Base-by-base conservation (phyloP, 2,797 vertebrate species). In the Sebastes dallii region DNA sequence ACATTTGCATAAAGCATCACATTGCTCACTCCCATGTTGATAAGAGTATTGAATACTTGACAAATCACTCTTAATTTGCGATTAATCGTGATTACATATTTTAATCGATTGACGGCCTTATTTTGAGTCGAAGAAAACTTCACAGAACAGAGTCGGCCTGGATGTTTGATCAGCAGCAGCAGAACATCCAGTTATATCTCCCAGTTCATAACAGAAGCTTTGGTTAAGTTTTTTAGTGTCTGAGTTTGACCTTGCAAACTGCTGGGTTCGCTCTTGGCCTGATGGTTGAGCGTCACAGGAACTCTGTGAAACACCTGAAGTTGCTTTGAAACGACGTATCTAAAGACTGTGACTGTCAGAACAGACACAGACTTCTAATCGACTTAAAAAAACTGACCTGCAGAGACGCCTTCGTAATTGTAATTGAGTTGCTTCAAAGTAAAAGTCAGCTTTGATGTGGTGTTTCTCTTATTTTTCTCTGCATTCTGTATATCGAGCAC, bases 361-460 rank as follows among this genome's bases (percentile, higher is more conserved):
- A 8, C 36, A n/a, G 11, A 27, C 32, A 6, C n/a, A 36, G 10
- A 66, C 54, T n/a, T 50, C 67, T 75, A 59, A 65, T 65, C 27
- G 10, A 10, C 36, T 22, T 16, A 8, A 58, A 36, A 3, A 42
- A 69, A 30, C 14, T 36, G 46, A 66, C 42, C 66, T 59, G 22
- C 66, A 27, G 9, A 32, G 30, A 36, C 3, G 27, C 18, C 67
- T 59, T 61, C 36, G 50, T 68, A 42, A 46, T 27, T 75, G 16
- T 64, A 66, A 70, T 25, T 24, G 46, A 56, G 64, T 46, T 6
- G n/a, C 71, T 74, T 80, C 66, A 75, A 64, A 68, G 59, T 27
- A 39, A 39, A 27, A n/a, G 18, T 52, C n/a, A 14, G 18, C 55
- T 77, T 74, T 76, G 32, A 74, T 77, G 22, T 76, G 22, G 8